Evolutionary conservation across 2,888 invertebrate genomes (phyloP).

Genomic region (Notodonta dromedarius): DNA sequence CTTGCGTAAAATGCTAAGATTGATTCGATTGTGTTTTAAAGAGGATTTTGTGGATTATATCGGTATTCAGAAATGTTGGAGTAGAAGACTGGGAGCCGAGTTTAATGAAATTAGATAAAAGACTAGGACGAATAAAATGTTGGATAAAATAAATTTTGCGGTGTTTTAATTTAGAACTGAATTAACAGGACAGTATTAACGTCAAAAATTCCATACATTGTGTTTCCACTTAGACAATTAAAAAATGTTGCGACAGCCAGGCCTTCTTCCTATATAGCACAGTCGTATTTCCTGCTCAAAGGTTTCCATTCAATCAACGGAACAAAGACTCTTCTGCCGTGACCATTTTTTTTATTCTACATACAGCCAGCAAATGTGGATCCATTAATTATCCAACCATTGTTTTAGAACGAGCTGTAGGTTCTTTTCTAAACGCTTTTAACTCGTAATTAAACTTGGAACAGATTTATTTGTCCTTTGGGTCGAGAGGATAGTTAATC

Average conservation of each 20-base stretch:
- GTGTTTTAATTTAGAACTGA: no score
- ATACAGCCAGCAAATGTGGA: slow-evolving; percentile 14
- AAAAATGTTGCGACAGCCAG: slow-evolving; percentile 22
- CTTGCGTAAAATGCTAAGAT: slow-evolving; percentile 18
- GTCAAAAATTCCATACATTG: no score
- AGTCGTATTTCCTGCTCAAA: slow-evolving; percentile 25
- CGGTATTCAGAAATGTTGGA: no score
- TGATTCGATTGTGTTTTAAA: slow-evolving; percentile 16
- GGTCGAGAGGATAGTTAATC: slow-evolving; percentile 16
- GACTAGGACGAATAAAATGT: no score
- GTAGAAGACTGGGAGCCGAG: no score
- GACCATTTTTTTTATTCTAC: slow-evolving; percentile 33
- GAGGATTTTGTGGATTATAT: background rate
- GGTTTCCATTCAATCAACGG: slow-evolving; percentile 39
- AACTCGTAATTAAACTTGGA: slow-evolving; percentile 27
- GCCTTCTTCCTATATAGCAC: slow-evolving; percentile 18
- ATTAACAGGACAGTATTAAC: no score
- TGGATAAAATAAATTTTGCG: no score
- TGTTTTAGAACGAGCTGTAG: slow-evolving; percentile 19
- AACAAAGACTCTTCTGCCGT: slow-evolving; percentile 36
- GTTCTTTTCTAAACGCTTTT: slow-evolving; percentile 8
- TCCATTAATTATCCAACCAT: slow-evolving; percentile 31
- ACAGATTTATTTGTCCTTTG: slow-evolving; percentile 17
- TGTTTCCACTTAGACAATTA: background rate
- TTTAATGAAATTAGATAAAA: no score